Base-by-base conservation (phyloP, 2,797 vertebrate genomes). In the Pipistrellus pygmaeus region DNA sequence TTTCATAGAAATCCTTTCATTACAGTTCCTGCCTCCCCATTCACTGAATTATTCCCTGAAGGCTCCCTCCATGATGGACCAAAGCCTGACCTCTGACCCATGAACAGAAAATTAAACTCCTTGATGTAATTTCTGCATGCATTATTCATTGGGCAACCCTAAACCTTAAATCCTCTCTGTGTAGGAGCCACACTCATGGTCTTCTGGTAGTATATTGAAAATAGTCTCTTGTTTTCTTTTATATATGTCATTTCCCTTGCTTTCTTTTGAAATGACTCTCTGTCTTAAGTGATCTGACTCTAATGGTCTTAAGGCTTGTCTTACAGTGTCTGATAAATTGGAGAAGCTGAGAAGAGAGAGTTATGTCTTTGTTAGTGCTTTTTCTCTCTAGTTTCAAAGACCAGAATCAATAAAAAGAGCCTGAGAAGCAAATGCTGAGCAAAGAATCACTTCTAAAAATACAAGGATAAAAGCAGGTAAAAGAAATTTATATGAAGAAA, bases 1-100 rank as follows among this genome's bases (percentile, higher is more conserved):
- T 77, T 89, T 75, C 30, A 62, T 4, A 95, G 46, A 91, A 91
- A 81, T 85, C 25, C 11, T 87, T 83, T 81, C 73, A 69, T 80
- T 41, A 27, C 11, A 48, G 17, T 69, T 41, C 15, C 64, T 81
- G 13, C 6, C 55, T 88, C 30, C 4, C 8, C 15, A 44, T 88
- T 32, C 38, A 51, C 25, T 73, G 32, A 66, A 78, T 46, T 35
- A 85, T 94, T 88, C 60, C 32, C 66, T 85, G 21, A 89, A 91
- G 46, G 35, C 68, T 90, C 82, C 35, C 4, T 62, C 35, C 3
- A 18, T 73, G 62, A 88, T 81, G 35, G 46, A 81, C 23, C 25
- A 60, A 92, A 90, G 46, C 12, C 71, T 93, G 44, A 81, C 77
- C 27, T 91, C 76, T 85, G 73, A 90, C 81, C 32, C 20, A 5